Base-by-base conservation (phyloP, 2,113 vertebrate species). In the Ageneiosus marmoratus region DNA sequence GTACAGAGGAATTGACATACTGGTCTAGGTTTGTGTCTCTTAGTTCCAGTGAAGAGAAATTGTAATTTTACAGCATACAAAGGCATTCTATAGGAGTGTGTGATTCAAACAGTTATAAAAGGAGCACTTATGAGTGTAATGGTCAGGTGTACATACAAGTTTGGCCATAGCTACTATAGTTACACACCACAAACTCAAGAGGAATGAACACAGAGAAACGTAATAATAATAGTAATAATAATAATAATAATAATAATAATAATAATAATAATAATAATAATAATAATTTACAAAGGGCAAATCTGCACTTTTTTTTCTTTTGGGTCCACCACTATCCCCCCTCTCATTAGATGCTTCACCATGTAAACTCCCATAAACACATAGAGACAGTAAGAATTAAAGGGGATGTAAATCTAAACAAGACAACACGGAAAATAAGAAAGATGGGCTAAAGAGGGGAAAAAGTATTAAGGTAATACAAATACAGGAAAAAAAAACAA, bases 181-280 rank as follows among this genome's bases (percentile, higher is more conserved):
- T 46, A 56, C 24, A 72, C 65, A 81, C 18, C 67, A 53, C 53
- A 58, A 58, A 58, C 65, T 79, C 20, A 75, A 58, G 37, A 4
- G 29, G 20, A 24, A 44, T 10, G 15, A 20, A 76, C n/a, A 41
- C 37, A 41, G 37, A 46, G n/a, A 44, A 70, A 70, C 24, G 12
- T 73, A 72, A 12, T 70, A 70, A 70, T 70, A 70, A 70, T 70
- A 70, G n/a, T 70, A 70, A 70, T 70, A 70, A 70, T 70, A 41
- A 69, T 69, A 69, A 69, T 69, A 69, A 44, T 69, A 69, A 44
- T 69, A 69, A 69, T 69, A 46, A 70, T 70, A 67, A 67, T 67
- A 41, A 37, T 67, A 63, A 63, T 63, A 63, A 63, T 63, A 58
- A 18, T 4, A 63, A 41, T 41, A 2, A 3, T 41, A n/a, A n/a